phyloP scores from a whole-genome alignment of 2,888 invertebrate species.

The Aelia acuminata region DNA sequence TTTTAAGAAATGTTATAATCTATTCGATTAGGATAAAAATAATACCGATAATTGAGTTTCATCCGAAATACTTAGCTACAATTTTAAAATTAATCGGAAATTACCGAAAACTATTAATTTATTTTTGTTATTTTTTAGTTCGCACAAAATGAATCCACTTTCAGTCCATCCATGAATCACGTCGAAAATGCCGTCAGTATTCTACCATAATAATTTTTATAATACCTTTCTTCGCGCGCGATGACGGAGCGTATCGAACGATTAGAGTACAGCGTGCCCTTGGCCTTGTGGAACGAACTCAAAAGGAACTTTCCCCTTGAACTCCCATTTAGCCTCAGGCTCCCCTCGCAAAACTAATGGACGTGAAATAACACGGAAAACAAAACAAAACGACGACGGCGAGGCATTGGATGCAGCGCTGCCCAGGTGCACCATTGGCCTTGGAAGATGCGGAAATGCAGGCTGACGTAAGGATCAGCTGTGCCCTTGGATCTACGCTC shows the following conservation, averaged over 20 bases:
- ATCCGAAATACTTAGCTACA: too few species aligned
- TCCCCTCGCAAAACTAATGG: slow-evolving; percentile 8
- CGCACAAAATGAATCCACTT: too few species aligned
- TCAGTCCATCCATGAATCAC: too few species aligned
- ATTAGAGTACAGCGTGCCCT: neutral
- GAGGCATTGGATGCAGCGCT: too few species aligned
- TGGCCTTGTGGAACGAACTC: slow-evolving; percentile 37
- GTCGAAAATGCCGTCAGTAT: neutral
- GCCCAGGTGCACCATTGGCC: slow-evolving; percentile 61
- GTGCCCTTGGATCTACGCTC: slow-evolving; percentile 57
- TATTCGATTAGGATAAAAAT: neutral
- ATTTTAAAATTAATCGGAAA: neutral
- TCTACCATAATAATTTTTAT: neutral
- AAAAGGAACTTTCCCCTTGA: slow-evolving; percentile 34
- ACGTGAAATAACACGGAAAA: slow-evolving; percentile 23
- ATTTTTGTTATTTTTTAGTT: neutral
- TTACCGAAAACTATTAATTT: neutral
- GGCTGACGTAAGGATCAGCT: slow-evolving; percentile 64
- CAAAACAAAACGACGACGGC: neutral
- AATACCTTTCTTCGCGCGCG: neutral
- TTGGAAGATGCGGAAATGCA: slow-evolving; percentile 64
- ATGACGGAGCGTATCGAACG: neutral
- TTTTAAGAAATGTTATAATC: neutral
- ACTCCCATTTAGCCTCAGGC: slow-evolving; percentile 25
- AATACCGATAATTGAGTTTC: neutral